Evolutionary conservation across 2,797 vertebrate genomes (phyloP), one percentile per base, ranked within the genome.

Genomic region (Carcharodon carcharias): DNA sequence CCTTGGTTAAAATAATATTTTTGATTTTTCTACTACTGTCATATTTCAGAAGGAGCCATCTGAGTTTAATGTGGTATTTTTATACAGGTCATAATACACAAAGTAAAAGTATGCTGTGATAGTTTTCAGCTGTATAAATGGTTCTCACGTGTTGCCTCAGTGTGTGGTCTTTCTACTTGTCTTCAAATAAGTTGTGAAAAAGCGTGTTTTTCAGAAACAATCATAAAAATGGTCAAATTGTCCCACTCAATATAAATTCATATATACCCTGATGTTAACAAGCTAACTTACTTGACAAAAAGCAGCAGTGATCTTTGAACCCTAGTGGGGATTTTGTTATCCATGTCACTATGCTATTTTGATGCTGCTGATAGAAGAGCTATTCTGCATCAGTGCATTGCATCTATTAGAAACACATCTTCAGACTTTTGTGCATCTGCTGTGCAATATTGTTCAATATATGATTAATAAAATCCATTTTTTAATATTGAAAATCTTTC

Each of bases 101-200:
- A 50, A 85, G 45, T 50, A 85, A 23, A 85, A 50, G 16, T 50
- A 23, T 7, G 21, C 82, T 26, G 18, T 85, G 82, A 85, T 85
- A 85, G 82, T 50, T 85, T 85, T 50, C 82, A 85, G 82, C 82
- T 85, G 82, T 85, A 26, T 50, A 85, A 85, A 85, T 85, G 82
- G 50, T 50, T 85, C 40, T 85, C 21, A 50, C 5, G n/a, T 82
- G 82, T 26, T 50, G 45, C 0, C 18, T 50, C 26, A 40, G 40
- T 85, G 82, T 50, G 82, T 85, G 82, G 82, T 85, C 82, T 85
- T 45, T 45, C 18, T 50, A 85, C 80, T 45, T 50, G 1, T 45
- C 82, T 85, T 21, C 50, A 50, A 50, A 14, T 85, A 85, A 85
- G 40, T 85, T 50, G 45, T 85, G 21, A 50, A 45, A 85, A 23